Conservation (phyloP, 2,888 invertebrate genomes). For the Latrodectus elegans region DNA sequence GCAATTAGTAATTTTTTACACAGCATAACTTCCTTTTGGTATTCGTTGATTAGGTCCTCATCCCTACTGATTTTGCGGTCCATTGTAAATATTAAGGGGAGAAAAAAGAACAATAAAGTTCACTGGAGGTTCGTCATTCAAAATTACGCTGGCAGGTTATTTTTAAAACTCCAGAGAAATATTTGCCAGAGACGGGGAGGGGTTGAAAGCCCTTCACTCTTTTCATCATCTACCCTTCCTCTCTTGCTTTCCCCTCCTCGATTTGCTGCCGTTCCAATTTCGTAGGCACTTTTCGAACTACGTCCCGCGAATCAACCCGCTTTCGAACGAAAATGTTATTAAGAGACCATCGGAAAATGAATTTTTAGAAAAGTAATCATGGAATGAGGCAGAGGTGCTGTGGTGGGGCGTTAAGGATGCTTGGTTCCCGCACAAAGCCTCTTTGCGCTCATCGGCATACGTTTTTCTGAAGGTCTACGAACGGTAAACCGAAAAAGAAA, state of each 20-base stretch:
- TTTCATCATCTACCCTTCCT: constrained; percentile 23
- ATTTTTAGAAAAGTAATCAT: constrained; percentile 51
- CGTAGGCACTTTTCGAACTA: constrained; percentile 42
- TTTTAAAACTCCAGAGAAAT: constrained; percentile 57
- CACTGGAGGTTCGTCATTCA: constrained; percentile 43
- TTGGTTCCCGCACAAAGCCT: constrained; percentile 16
- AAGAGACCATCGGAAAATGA: constrained; percentile 44
- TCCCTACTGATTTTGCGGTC: too few species aligned
- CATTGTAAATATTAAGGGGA: too few species aligned
- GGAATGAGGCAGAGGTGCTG: neutral
- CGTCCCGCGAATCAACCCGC: constrained; percentile 23
- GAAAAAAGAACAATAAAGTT: neutral
- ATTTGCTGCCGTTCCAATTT: constrained; percentile 49
- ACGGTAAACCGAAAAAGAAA: constrained; percentile 21
- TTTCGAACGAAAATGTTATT: constrained; percentile 56
- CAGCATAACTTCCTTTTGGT: too few species aligned
- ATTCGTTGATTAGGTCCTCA: too few species aligned
- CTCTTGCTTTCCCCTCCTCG: neutral
- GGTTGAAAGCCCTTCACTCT: constrained; percentile 46
- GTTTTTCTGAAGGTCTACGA: constrained; percentile 18
- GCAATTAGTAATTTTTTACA: too few species aligned
- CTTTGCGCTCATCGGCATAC: neutral
- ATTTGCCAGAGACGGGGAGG: constrained; percentile 44
- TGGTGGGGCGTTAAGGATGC: constrained; percentile 20
- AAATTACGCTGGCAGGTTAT: constrained; percentile 63